phyloP scores from a whole-genome alignment of 1,140 invertebrate species.

The Sogatella furcifera region DNA sequence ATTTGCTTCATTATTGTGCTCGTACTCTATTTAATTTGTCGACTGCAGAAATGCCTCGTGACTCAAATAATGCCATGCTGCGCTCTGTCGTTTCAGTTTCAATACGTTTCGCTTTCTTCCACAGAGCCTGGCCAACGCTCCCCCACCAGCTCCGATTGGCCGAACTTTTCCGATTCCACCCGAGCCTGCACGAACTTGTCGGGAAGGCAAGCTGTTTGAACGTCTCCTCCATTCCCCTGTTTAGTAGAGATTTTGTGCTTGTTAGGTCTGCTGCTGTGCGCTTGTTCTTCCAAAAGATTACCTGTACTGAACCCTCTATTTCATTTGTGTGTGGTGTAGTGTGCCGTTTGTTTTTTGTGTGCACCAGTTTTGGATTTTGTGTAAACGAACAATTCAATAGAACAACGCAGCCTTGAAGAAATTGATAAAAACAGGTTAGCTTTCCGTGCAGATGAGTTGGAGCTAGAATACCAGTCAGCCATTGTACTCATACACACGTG shows the following conservation, averaged over 20 bases:
- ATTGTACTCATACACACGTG: background rate
- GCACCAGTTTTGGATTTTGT: background rate
- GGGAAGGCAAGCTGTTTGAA: background rate
- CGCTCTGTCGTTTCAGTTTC: background rate
- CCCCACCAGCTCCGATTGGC: background rate
- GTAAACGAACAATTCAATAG: background rate
- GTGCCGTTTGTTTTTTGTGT: slow-evolving; percentile 4
- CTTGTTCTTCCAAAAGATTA: background rate
- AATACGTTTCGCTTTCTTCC: background rate
- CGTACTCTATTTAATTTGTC: too few species aligned
- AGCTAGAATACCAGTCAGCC: background rate
- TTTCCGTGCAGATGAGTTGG: background rate
- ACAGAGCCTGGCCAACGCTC: background rate
- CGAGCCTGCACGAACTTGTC: background rate
- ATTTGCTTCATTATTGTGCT: too few species aligned
- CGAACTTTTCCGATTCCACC: background rate
- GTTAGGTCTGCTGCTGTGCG: background rate
- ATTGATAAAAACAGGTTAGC: background rate
- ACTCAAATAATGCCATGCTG: too few species aligned
- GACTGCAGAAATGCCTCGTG: too few species aligned
- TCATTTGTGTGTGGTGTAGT: slow-evolving; percentile 1
- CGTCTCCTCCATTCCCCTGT: background rate
- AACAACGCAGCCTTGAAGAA: background rate
- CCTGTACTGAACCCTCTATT: background rate
- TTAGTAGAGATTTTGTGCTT: slow-evolving; percentile 3